A percentile compares a stretch with the other conserved stretches of the same genome.
Conservation (phyloP, 2,888 invertebrate genomes). For the Hemithea aestivaria region DNA sequence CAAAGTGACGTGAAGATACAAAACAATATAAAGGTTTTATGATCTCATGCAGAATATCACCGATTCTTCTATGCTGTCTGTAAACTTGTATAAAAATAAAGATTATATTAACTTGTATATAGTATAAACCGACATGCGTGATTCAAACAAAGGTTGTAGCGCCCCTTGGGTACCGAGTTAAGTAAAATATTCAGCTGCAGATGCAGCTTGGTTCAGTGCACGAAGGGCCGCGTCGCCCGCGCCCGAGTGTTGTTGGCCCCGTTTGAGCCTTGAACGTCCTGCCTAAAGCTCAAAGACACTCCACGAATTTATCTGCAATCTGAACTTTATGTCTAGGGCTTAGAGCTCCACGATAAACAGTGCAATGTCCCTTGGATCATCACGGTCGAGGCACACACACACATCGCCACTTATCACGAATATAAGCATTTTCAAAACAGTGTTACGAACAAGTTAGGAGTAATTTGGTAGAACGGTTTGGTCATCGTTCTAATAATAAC, state of each 20-base stretch:
- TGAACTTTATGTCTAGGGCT: conserved; percentile 22
- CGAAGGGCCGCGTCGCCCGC: conserved; percentile 38
- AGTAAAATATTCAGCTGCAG: conserved; percentile 49
- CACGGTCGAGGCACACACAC: conserved; percentile 15
- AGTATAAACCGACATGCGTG: conserved; percentile 6
- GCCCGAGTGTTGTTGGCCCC: conserved; percentile 52
- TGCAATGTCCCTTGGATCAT: conserved; percentile 23
- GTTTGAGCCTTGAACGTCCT: conserved; percentile 51
- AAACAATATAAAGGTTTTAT: too few species aligned
- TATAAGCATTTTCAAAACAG: conserved; percentile 15
- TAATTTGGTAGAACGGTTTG: too few species aligned
- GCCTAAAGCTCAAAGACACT: conserved; percentile 35
- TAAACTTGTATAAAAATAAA: too few species aligned
- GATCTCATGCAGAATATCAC: too few species aligned
- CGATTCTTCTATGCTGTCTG: too few species aligned
- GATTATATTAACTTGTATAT: too few species aligned
- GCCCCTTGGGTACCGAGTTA: conserved; percentile 34
- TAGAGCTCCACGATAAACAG: conserved; percentile 15
- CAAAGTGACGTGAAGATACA: too few species aligned
- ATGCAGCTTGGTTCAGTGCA: conserved; percentile 56
- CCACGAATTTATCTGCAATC: conserved; percentile 19
- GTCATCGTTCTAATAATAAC: too few species aligned
- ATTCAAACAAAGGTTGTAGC: conserved; percentile 17
- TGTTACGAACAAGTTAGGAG: too few species aligned
- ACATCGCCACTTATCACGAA: conserved; percentile 21